These are phyloP conservation scores for Bryconaethiops microstoma DNA, from an alignment of 2,797 vertebrate species.

Conservation along the genomic window DNA sequence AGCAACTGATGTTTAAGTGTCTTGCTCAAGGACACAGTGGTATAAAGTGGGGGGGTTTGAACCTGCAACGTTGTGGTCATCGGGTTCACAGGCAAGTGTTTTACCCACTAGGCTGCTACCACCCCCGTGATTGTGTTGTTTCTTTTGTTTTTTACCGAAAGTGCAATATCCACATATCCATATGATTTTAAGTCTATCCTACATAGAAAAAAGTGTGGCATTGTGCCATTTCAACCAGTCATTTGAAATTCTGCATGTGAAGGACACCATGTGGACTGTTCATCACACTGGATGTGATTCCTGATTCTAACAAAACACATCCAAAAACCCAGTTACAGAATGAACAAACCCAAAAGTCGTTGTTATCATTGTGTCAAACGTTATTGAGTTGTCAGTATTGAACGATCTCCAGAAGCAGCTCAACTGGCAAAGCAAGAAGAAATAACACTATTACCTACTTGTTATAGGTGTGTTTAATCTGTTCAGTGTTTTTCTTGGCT, in stretches of 20 bases:
- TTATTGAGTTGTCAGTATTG: background rate
- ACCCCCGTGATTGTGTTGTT: too few species aligned
- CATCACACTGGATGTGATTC: background rate
- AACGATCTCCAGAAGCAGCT: constrained; percentile 10
- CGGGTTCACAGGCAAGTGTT: too few species aligned
- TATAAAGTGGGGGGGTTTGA: too few species aligned
- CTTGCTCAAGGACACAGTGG: too few species aligned
- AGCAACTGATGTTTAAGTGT: too few species aligned
- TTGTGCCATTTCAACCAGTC: background rate
- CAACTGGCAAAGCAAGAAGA: constrained; percentile 16
- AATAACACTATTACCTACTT: constrained; percentile 11
- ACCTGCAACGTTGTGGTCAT: too few species aligned
- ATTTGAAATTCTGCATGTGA: background rate
- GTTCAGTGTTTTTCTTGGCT: background rate
- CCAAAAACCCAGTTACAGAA: background rate
- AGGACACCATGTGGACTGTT: background rate
- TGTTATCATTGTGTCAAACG: background rate
- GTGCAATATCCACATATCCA: background rate
- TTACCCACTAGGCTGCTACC: too few species aligned
- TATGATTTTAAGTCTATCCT: too few species aligned
- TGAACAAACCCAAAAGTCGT: background rate
- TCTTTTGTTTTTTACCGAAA: too few species aligned
- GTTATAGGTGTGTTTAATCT: background rate
- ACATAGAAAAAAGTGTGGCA: too few species aligned
- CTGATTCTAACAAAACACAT: background rate